Percentiles rank a stretch among this genome's conserved stretches.
phyloP scores from a whole-genome alignment of 2,113 vertebrate species.

The Panthera tigris region DNA sequence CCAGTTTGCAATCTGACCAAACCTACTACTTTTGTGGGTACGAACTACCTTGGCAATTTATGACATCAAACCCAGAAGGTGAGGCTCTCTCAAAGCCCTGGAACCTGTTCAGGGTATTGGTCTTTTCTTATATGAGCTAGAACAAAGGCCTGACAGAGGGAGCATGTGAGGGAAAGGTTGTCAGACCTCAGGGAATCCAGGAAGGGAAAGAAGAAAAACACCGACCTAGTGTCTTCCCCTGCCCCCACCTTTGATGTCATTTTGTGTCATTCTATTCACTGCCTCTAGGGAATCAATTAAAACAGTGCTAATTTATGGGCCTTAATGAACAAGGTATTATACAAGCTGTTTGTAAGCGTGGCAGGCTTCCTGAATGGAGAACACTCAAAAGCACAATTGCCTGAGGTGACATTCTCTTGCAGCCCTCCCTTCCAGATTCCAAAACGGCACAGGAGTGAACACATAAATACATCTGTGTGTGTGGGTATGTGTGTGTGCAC shows the following conservation, averaged over 20 bases:
- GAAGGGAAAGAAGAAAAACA: background rate
- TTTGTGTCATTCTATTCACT: constrained; percentile 72
- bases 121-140: background rate
- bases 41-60: background rate
- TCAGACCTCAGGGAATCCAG: background rate
- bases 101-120: background rate
- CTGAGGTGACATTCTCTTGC: constrained; percentile 36
- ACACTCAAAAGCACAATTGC: constrained; percentile 65
- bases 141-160: background rate
- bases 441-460: background rate
- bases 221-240: background rate
- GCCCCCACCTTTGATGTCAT: constrained; percentile 44
- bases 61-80: background rate
- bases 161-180: fast-evolving
- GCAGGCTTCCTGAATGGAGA: constrained; percentile 64
- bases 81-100: background rate
- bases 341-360: constrained; percentile 75
- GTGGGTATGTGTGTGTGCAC: no score
- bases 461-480: background rate
- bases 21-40: background rate
- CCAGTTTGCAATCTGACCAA: background rate
- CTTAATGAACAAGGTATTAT: constrained; percentile 80
- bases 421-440: background rate
- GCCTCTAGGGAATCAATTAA: constrained; percentile 76
- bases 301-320: constrained; percentile 77